Evolutionary conservation across 2,888 invertebrate genomes (phyloP).

Genomic region (Teleogryllus oceanicus): DNA sequence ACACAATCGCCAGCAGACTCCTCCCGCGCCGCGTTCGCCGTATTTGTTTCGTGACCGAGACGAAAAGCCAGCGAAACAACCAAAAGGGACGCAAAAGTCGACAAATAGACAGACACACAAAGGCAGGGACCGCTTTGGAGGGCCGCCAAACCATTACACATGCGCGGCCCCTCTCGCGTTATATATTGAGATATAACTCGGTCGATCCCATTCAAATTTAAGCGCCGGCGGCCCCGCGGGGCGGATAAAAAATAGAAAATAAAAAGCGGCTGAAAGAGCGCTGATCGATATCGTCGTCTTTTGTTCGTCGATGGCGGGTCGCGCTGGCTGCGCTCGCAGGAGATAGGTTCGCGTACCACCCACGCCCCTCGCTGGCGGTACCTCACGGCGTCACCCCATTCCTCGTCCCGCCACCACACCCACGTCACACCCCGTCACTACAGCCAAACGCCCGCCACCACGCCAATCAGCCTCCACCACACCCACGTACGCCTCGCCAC

Average conservation of each 20-base stretch:
- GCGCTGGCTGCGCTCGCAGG: not conserved
- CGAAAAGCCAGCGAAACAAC: not conserved
- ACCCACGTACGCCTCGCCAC: too few species aligned
- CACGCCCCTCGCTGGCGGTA: too few species aligned
- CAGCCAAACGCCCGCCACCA: too few species aligned
- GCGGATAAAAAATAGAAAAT: not conserved
- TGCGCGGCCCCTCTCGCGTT: not conserved
- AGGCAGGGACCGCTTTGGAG: constrained; percentile 18
- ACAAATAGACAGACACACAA: constrained; percentile 8
- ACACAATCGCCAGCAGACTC: too few species aligned
- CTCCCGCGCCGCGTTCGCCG: not conserved
- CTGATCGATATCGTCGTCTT: constrained; percentile 12
- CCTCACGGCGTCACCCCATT: too few species aligned
- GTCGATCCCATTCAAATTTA: constrained; percentile 10
- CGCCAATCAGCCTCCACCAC: too few species aligned
- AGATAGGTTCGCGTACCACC: too few species aligned
- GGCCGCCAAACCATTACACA: not conserved
- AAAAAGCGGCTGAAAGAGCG: constrained; percentile 8
- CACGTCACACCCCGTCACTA: too few species aligned
- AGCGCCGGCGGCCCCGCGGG: not conserved
- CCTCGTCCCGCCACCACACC: too few species aligned
- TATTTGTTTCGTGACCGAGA: not conserved
- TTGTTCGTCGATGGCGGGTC: not conserved
- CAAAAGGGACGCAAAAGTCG: constrained; percentile 8
- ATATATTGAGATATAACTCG: constrained; percentile 18